phyloP scores from a whole-genome alignment of 2,113 vertebrate species.

The Chionodraco myersi region DNA sequence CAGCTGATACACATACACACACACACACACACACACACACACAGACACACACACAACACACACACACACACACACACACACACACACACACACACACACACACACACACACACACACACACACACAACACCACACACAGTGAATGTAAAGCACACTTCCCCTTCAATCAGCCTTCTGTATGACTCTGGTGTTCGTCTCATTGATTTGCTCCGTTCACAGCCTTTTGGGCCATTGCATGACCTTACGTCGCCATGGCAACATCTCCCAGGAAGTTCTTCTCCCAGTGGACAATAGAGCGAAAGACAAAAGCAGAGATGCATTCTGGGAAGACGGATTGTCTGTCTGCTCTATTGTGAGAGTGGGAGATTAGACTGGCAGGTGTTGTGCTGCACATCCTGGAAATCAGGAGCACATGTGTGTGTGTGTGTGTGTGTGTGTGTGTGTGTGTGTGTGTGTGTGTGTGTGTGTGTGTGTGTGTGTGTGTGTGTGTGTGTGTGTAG shows the following conservation, averaged over 20 bases:
- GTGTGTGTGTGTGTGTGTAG: background rate
- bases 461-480: background rate
- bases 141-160: slow-evolving; percentile 2
- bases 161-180: slow-evolving; percentile 50
- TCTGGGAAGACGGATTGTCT: slow-evolving; percentile 48
- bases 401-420: background rate
- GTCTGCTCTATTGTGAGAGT: slow-evolving; percentile 57
- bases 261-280: slow-evolving; percentile 29
- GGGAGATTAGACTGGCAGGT: slow-evolving; percentile 57
- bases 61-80: too few species aligned
- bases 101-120: too few species aligned
- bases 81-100: too few species aligned
- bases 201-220: slow-evolving; percentile 20
- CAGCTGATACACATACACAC: background rate
- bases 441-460: background rate
- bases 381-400: background rate
- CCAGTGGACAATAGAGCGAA: slow-evolving; percentile 1
- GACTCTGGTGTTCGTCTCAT: slow-evolving; percentile 38
- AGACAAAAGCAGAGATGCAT: slow-evolving; percentile 55
- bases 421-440: background rate
- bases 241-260: slow-evolving; percentile 57
- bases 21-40: background rate
- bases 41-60: too few species aligned
- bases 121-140: slow-evolving; percentile 11
- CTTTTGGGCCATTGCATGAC: slow-evolving; percentile 43